Percentiles rank a stretch among this genome's conserved stretches.
Conservation (phyloP, 1,140 invertebrate genomes). For the Danaus plexippus region DNA sequence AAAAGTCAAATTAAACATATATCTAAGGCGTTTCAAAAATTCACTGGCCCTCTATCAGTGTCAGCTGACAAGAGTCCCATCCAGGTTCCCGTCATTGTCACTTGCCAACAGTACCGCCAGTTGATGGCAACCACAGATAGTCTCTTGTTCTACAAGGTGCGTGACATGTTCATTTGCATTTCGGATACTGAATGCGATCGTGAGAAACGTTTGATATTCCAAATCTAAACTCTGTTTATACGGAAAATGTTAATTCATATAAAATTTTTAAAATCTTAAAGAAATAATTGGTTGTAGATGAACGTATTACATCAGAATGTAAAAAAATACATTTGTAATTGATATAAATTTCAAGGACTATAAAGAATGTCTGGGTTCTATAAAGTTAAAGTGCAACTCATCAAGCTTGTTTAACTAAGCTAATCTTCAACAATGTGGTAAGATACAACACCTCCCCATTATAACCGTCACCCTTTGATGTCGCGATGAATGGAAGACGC, state of each 20-base stretch:
- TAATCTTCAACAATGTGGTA: conserved; percentile 29
- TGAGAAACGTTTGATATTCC: conserved; percentile 30
- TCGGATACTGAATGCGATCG: conserved; percentile 33
- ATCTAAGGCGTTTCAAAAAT: no score
- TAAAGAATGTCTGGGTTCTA: no score
- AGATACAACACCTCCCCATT: conserved; percentile 58
- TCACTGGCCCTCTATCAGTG: no score
- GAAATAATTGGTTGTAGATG: no score
- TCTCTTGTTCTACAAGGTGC: conserved; percentile 38
- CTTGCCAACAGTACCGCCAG: conserved; percentile 6
- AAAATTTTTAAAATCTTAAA: no score
- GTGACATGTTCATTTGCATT: conserved; percentile 53
- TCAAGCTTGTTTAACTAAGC: conserved; percentile 22
- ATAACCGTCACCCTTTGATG: conserved; percentile 67
- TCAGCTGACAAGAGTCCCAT: no score
- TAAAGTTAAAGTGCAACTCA: conserved; percentile 21
- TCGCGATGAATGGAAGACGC: conserved; percentile 62
- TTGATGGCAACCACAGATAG: conserved; percentile 46
- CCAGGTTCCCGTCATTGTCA: conserved; percentile 28
- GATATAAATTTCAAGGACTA: no score
- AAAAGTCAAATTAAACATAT: no score
- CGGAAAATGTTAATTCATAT: no score
- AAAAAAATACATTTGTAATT: no score
- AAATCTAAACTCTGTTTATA: no score
- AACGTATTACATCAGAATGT: no score